Base-by-base conservation (phyloP, 2,888 invertebrate species). In the Julus scanicus region DNA sequence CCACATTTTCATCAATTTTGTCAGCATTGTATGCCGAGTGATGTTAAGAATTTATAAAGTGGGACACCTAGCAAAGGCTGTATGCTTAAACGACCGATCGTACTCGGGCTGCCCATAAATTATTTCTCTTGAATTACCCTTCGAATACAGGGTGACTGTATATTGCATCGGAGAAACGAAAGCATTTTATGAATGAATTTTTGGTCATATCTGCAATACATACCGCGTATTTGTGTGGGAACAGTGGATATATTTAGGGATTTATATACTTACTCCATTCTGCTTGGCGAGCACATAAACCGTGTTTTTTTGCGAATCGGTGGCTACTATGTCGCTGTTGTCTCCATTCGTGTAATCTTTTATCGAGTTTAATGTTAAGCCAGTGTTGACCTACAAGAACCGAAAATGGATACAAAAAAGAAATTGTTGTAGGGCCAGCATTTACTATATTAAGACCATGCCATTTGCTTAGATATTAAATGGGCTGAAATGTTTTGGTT, bases 231-330 rank as follows among this genome's bases (percentile, higher is more conserved):
- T 29, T 29, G 29, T n/a, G 20, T 20, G 20, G 17, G 9, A 71
- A 71, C 20, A 20, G 9, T 5, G 8, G 63, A 29, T 20, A 29
- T 20, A n/a, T 20, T 71, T 71, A 4, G 63, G 63, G 63, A 20
- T 9, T 44, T 29, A 11, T 87, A 20, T 15, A 87, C 87, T 87
- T 87, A 96, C 94, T 86, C 96, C 96, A 91, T 95, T 93, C 91
- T 96, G 95, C 91, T 96, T 96, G 9, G 96, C 96, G 90, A 96
- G 92, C 71, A 96, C 92, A 91, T 96, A 96, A 63, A 96, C 95
- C 0, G 96, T 96, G 91, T 96, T 96, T 92, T 96, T 96, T 92
- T 96, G 96, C 0, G 96, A 95, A 91, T 96, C 96, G 0, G 96
- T 96, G 15, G 96, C 96, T 29, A 96, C 95, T 89, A 96, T 95